Evolutionary conservation across 35 echinoderm and acorn worm species (phyloP).

Genomic region (Apostichopus japonicus): DNA sequence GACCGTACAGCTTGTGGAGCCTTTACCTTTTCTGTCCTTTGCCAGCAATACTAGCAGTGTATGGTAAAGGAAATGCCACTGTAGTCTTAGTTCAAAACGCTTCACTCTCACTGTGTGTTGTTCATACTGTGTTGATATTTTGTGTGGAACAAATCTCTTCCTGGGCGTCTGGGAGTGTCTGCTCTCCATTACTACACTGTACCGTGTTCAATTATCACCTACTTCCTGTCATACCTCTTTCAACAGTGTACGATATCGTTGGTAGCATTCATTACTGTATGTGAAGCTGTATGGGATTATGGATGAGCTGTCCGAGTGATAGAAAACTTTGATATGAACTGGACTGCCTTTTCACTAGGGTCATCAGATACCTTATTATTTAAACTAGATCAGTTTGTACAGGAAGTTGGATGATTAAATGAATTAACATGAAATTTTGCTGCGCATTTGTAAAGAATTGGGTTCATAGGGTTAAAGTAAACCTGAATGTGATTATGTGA

Average conservation of each 20-base stretch:
- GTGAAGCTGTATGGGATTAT: not conserved
- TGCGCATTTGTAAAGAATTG: no score
- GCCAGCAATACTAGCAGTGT: no score
- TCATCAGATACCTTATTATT: not conserved
- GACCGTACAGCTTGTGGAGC: no score
- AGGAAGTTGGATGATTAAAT: not conserved
- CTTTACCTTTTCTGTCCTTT: no score
- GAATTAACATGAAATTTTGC: no score
- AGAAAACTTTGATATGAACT: not conserved
- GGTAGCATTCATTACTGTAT: not conserved
- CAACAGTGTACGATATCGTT: not conserved
- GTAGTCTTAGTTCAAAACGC: no score
- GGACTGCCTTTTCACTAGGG: not conserved
- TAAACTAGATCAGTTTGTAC: not conserved
- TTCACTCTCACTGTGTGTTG: no score
- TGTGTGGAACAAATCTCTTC: not conserved
- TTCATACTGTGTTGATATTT: not conserved
- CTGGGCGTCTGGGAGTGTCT: not conserved
- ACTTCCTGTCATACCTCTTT: not conserved
- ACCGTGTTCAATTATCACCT: not conserved
- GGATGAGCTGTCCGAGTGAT: not conserved
- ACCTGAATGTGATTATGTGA: no score
- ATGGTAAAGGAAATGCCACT: no score
- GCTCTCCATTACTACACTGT: not conserved
- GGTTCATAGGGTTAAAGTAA: no score